phyloP scores from a whole-genome alignment of 2,888 invertebrate genomes.

The Acronicta leporina region DNA sequence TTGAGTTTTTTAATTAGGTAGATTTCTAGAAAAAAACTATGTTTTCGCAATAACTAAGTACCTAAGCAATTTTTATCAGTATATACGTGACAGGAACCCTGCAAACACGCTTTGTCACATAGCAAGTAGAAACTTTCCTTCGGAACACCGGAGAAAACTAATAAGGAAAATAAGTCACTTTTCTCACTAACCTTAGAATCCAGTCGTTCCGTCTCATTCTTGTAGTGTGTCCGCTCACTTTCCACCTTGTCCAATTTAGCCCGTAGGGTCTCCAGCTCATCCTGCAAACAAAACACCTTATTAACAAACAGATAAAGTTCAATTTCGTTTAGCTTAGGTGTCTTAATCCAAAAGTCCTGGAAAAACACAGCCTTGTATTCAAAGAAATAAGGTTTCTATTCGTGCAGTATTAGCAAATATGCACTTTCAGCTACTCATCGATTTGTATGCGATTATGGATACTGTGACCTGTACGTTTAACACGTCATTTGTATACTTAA shows the following conservation, averaged over 20 bases:
- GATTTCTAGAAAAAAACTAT: too few species aligned
- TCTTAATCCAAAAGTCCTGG: not conserved
- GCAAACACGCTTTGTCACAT: not conserved
- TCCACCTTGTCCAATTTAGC: slow-evolving; percentile 96
- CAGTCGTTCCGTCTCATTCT: slow-evolving; percentile 96
- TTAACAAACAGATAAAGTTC: not conserved
- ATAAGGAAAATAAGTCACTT: slow-evolving; percentile 17
- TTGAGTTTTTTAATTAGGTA: too few species aligned
- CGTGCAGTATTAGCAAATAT: slow-evolving; percentile 36
- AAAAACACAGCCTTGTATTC: not conserved
- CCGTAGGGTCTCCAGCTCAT: slow-evolving; percentile 95
- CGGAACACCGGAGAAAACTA: slow-evolving; percentile 15
- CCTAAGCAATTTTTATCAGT: too few species aligned
- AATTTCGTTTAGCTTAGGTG: not conserved
- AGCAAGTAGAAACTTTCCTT: slow-evolving; percentile 22
- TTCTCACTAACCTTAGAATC: slow-evolving; percentile 94
- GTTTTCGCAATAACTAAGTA: too few species aligned
- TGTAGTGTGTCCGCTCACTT: slow-evolving; percentile 94
- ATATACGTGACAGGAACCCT: too few species aligned
- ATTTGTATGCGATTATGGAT: slow-evolving; percentile 51
- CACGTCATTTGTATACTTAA: slow-evolving; percentile 29
- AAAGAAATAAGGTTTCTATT: not conserved
- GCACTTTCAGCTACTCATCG: slow-evolving; percentile 42
- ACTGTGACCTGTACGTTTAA: slow-evolving; percentile 45
- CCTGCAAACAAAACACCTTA: slow-evolving; percentile 87